phyloP scores from a whole-genome alignment of 2,888 invertebrate species.

The Brassicogethes aeneus region DNA sequence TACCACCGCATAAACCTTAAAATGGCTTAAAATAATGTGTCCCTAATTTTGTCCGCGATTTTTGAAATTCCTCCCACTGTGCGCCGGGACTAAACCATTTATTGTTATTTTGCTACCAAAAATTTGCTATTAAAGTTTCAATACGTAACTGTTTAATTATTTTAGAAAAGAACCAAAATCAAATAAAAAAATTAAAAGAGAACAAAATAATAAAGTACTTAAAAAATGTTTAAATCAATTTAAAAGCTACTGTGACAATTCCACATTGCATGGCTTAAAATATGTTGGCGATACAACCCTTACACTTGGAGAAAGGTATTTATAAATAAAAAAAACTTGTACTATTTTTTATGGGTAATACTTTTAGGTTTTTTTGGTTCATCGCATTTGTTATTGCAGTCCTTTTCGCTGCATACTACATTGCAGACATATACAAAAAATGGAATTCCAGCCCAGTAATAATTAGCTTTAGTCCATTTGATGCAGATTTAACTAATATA shows the following conservation, averaged over 20 bases:
- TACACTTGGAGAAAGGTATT: conserved; percentile 60
- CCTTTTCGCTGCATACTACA: conserved; percentile 59
- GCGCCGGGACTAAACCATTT: too few species aligned
- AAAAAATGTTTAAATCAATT: conserved; percentile 14
- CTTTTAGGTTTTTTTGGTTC: conserved; percentile 58
- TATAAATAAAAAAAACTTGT: neutral
- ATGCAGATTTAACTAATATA: conserved; percentile 55
- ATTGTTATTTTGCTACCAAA: too few species aligned
- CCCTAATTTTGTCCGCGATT: too few species aligned
- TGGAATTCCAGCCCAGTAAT: conserved; percentile 69
- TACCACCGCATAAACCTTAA: too few species aligned
- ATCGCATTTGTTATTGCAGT: conserved; percentile 57
- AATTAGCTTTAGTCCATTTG: conserved; percentile 65
- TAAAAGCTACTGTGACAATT: conserved; percentile 42
- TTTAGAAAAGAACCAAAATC: neutral
- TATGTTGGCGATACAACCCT: conserved; percentile 64
- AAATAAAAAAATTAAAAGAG: neutral
- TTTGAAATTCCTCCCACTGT: too few species aligned
- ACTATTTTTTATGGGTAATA: neutral
- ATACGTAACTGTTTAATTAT: too few species aligned
- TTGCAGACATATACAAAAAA: conserved; percentile 60
- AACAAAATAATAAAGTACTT: neutral
- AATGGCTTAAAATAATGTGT: too few species aligned
- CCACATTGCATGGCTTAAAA: conserved; percentile 66
- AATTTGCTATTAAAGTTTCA: too few species aligned